phyloP scores from a whole-genome alignment of 2,797 vertebrate species.

The Danio choprae region DNA sequence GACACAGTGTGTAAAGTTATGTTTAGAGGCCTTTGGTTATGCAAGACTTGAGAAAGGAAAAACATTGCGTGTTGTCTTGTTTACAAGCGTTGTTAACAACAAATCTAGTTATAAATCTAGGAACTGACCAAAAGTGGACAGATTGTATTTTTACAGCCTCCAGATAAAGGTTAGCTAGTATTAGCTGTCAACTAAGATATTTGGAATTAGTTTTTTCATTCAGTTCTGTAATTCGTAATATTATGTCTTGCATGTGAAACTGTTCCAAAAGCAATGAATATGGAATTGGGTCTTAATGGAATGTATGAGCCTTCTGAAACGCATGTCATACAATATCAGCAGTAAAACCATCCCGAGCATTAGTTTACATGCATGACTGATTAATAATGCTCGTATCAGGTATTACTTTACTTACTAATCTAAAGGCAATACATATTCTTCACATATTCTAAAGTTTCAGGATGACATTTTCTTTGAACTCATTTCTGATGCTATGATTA shows the following conservation, averaged over 20 bases:
- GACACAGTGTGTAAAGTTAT: background rate
- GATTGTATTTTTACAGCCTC: background rate
- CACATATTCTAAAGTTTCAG: constrained; percentile 2
- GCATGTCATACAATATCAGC: background rate
- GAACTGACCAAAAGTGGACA: no score
- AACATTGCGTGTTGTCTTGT: no score
- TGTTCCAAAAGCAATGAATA: background rate
- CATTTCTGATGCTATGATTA: background rate
- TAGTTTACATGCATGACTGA: background rate
- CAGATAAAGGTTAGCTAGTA: background rate
- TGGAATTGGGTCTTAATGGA: background rate
- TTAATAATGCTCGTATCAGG: no score
- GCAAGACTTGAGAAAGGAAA: background rate
- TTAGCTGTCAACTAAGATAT: background rate
- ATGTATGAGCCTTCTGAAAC: background rate
- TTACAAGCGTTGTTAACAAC: no score
- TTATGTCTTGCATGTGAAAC: background rate
- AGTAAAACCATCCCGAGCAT: background rate
- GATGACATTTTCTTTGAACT: background rate
- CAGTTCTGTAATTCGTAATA: background rate
- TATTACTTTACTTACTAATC: background rate
- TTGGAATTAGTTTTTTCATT: background rate
- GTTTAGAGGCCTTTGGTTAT: background rate
- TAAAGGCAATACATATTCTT: background rate
- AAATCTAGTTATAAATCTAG: no score